Conservation (phyloP, 2,797 vertebrate species). For the Borostomias antarcticus region DNA sequence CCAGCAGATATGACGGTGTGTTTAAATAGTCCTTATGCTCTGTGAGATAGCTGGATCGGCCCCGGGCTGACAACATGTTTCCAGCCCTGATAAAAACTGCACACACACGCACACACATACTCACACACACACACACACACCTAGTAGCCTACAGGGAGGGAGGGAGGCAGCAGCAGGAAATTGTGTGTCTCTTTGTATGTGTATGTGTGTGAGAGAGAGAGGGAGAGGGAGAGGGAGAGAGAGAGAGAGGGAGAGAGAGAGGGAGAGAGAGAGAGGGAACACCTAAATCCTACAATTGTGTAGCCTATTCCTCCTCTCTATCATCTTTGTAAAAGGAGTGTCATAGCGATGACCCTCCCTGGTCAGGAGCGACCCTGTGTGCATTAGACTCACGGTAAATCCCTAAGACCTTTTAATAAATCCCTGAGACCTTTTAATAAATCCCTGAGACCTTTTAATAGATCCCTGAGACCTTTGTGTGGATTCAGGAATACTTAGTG, state of each 20-base stretch:
- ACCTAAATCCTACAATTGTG: conserved; percentile 5
- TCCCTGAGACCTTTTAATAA: conserved; percentile 64
- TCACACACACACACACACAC: no score
- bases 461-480: background rate
- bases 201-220: background rate
- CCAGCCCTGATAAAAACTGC: no score
- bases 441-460: conserved; percentile 72
- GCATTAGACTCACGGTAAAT: conserved; percentile 63
- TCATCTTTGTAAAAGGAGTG: conserved; percentile 41
- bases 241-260: background rate
- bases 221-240: background rate
- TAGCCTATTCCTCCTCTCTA: conserved; percentile 22
- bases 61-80: background rate
- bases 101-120: background rate
- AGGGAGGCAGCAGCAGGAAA: background rate
- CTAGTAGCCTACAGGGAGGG: background rate
- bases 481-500: background rate
- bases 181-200: no score
- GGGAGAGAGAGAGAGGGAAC: background rate
- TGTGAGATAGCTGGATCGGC: background rate
- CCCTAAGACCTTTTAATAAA: conserved; percentile 71
- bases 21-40: background rate
- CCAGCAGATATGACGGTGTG: background rate
- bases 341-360: conserved; percentile 68
- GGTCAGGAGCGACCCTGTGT: conserved; percentile 64